Conservation (phyloP, 2,888 invertebrate species). For the Hydrotaea cyrtoneurina region DNA sequence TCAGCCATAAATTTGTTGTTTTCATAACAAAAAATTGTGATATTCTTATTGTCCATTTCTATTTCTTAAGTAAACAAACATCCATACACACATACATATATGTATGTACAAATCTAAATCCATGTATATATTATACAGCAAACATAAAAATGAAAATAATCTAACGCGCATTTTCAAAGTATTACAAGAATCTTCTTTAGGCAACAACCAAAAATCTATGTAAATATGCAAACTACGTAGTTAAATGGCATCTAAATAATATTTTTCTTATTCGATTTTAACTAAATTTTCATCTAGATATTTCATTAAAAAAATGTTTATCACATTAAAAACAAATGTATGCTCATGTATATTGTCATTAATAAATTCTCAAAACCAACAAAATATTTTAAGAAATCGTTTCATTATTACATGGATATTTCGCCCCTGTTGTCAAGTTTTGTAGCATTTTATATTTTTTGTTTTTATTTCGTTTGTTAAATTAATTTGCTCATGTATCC, state of each 20-base stretch:
- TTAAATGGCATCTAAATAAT: conserved; percentile 13
- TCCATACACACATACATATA: conserved; percentile 8
- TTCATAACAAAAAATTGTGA: conserved; percentile 33
- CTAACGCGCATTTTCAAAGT: conserved; percentile 12
- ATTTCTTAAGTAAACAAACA: neutral
- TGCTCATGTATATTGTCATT: conserved; percentile 12
- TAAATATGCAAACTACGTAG: conserved; percentile 16
- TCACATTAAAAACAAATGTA: neutral
- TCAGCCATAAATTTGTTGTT: conserved; percentile 16
- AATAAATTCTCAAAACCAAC: conserved; percentile 12
- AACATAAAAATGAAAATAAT: neutral
- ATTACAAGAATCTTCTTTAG: conserved; percentile 1
- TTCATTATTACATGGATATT: too few species aligned
- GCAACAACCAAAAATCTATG: conserved; percentile 12
- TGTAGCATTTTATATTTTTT: too few species aligned
- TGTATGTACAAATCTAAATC: neutral
- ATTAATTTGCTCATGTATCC: too few species aligned
- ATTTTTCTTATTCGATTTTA: neutral
- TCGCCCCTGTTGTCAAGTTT: too few species aligned
- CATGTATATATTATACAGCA: conserved; percentile 5
- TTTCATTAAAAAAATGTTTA: neutral
- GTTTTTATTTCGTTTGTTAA: too few species aligned
- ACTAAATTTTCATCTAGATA: neutral
- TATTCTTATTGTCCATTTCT: conserved; percentile 30
- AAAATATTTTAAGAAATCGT: too few species aligned